These are phyloP conservation scores for Drosophila chauvacae DNA, from an alignment of 1,140 invertebrate genomes.

Conservation along the genomic window DNA sequence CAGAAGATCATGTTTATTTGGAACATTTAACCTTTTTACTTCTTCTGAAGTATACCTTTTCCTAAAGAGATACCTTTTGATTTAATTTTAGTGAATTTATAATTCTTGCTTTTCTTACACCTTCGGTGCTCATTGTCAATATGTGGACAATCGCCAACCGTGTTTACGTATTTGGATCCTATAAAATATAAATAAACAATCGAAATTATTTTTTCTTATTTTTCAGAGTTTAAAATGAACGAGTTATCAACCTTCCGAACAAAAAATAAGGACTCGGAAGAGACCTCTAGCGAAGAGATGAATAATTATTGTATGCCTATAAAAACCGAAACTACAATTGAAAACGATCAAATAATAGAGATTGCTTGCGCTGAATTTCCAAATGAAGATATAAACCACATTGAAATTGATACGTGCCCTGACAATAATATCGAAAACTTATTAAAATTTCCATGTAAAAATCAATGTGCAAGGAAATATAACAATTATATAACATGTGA, in stretches of 20 bases:
- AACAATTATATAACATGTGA: background rate
- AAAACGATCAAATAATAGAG: background rate
- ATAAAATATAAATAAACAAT: too few relatives aligned
- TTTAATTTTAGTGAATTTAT: too few relatives aligned
- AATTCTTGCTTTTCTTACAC: too few relatives aligned
- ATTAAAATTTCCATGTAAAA: background rate
- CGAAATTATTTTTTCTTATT: background rate
- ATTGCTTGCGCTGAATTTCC: background rate
- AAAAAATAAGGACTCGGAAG: background rate
- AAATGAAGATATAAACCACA: constrained; percentile 2
- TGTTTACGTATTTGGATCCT: too few relatives aligned
- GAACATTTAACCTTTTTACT: too few relatives aligned
- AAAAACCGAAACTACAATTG: background rate
- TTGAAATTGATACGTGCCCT: background rate
- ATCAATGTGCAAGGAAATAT: background rate
- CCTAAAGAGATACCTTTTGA: too few relatives aligned
- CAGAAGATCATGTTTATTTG: too few relatives aligned
- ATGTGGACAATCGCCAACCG: too few relatives aligned
- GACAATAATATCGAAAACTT: background rate
- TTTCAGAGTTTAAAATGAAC: constrained; percentile 3
- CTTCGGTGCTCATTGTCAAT: too few relatives aligned
- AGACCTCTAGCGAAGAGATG: background rate
- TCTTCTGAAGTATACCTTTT: too few relatives aligned
- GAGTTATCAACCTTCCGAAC: background rate
- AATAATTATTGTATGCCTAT: background rate